phyloP scores from a whole-genome alignment of 2,113 vertebrate genomes.

The Podarcis raffonei region DNA sequence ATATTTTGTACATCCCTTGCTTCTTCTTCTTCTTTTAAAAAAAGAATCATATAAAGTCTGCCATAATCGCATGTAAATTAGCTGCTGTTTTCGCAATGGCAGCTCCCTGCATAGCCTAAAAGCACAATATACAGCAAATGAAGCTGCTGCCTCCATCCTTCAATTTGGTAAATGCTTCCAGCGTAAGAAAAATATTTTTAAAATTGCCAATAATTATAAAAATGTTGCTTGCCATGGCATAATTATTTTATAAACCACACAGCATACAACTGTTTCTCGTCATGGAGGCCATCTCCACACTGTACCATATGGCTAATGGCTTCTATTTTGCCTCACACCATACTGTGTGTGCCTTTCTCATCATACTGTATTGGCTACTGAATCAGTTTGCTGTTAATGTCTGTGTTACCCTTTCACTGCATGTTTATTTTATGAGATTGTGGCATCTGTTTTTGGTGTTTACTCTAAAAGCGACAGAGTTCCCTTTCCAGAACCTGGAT shows the following conservation, averaged over 20 bases:
- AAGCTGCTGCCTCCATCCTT: constrained; percentile 54
- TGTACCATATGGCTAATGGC: constrained; percentile 83
- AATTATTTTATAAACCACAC: constrained; percentile 84
- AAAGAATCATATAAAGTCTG: constrained; percentile 20
- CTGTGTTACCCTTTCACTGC: constrained; percentile 78
- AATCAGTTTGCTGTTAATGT: constrained; percentile 77
- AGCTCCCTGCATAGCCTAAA: constrained; percentile 19
- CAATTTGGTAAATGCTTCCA: constrained; percentile 68
- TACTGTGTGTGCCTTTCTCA: constrained; percentile 76
- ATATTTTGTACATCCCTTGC: neutral
- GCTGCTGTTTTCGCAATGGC: constrained; percentile 48
- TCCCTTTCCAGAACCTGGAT: constrained; percentile 66
- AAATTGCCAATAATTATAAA: constrained; percentile 78
- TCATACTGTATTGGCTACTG: constrained; percentile 75
- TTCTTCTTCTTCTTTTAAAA: neutral
- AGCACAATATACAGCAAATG: constrained; percentile 41
- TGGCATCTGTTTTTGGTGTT: constrained; percentile 74
- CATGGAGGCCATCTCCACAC: constrained; percentile 76
- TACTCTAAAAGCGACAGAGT: constrained; percentile 75
- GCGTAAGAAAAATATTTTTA: constrained; percentile 77
- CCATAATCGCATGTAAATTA: constrained; percentile 43
- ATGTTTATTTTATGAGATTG: constrained; percentile 83
- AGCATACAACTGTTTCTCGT: constrained; percentile 75
- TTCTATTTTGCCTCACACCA: constrained; percentile 72
- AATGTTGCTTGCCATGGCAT: constrained; percentile 77